Evolutionary conservation across 2,113 vertebrate genomes (phyloP), one percentile per base, ranked within the genome.

Genomic region (Toxotes chatareus): DNA sequence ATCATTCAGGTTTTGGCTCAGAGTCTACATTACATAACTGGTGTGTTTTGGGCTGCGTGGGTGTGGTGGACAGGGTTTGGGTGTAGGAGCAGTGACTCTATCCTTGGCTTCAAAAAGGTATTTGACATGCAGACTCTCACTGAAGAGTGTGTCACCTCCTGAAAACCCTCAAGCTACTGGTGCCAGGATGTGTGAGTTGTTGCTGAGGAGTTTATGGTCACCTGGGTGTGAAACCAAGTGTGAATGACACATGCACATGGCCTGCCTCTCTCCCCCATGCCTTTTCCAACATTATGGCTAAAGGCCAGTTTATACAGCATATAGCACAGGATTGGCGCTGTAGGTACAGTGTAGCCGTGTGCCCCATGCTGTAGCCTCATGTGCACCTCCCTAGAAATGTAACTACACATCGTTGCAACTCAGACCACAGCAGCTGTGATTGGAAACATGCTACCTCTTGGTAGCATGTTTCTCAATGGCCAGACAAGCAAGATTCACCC

Each of bases 11-110:
- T 59, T 87, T 84, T 76, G 89, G 74, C 87, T 77, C 61, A 4
- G 17, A 49, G 75, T 66, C 31, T 23, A 5, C 60, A 73, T 90
- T 85, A 82, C 82, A 88, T 89, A 90, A 89, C 42, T 51, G 0
- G 27, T 81, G 51, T 82, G 76, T 76, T 83, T 72, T 55, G 76
- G 82, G n/a, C 46, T 69, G 40, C 36, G 59, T 82, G 84, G 87
- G 86, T 76, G 84, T 88, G 84, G 82, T 81, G 73, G 74, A 63
- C 47, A 63, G 49, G 68, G 63, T 19, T 71, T 57, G 82, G 71
- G 61, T 14, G 60, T 56, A 47, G 59, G 27, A 59, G 42, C 64
- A 42, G 40, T 53, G 59, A 78, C 69, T 59, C 77, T 55, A 14
- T 57, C 17, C 13, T 63, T 79, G 55, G 44, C 55, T 69, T 65